phyloP scores from a whole-genome alignment of 2,888 invertebrate species.

The Drosophila fungiperda region DNA sequence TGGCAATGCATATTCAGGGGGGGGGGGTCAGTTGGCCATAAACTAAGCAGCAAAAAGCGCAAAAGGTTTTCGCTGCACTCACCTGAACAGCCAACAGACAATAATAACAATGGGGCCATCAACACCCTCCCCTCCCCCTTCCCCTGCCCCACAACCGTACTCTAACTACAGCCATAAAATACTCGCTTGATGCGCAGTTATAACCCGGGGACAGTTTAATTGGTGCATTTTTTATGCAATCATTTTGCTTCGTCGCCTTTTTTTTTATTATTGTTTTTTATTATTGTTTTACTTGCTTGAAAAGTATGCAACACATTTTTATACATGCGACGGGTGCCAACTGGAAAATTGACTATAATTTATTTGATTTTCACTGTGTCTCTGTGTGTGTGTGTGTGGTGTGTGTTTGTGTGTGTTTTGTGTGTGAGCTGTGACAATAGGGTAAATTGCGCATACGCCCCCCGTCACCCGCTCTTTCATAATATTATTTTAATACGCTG shows the following conservation, averaged over 20 bases:
- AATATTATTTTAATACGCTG: constrained; percentile 76
- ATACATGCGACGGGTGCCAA: constrained; percentile 47
- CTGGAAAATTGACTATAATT: constrained; percentile 83
- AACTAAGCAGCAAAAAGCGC: constrained; percentile 66
- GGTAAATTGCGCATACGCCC: constrained; percentile 51
- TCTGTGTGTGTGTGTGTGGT: not conserved
- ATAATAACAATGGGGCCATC: constrained; percentile 21
- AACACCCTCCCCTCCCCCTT: not conserved
- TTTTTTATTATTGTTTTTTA: constrained; percentile 2
- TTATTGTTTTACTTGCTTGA: constrained; percentile 14
- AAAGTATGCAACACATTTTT: constrained; percentile 63
- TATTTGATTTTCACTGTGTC: constrained; percentile 63
- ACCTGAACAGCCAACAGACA: constrained; percentile 60
- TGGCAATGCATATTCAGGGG: constrained; percentile 71
- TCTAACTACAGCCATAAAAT: constrained; percentile 69
- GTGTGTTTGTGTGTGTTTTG: constrained; percentile 9
- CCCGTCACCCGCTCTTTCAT: constrained; percentile 32
- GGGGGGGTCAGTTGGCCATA: constrained; percentile 46
- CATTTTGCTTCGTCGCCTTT: constrained; percentile 14
- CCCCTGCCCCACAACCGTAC: not conserved
- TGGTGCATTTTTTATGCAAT: constrained; percentile 80
- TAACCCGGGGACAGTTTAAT: constrained; percentile 83
- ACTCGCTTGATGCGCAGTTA: constrained; percentile 78
- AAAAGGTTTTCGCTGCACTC: constrained; percentile 32
- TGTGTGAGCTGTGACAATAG: constrained; percentile 37